Evolutionary conservation across 2,797 vertebrate genomes (phyloP).

Genomic region (Cercopithecus hamlyni): DNA sequence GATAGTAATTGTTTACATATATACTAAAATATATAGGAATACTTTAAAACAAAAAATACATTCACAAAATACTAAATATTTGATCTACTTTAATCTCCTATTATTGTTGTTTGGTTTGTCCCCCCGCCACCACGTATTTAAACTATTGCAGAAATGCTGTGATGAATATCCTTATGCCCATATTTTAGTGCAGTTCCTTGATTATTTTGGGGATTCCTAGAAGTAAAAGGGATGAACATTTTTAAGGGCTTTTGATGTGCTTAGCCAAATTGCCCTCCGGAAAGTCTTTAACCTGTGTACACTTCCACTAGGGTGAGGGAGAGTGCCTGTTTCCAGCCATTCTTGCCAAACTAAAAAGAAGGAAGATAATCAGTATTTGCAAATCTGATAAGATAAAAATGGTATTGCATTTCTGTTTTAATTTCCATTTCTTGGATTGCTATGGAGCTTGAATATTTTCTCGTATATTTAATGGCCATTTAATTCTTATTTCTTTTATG

Average conservation of each 20-base stretch:
- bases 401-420: slow-evolving; percentile 2
- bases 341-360: not conserved
- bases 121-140: not conserved
- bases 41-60: slow-evolving; percentile 3
- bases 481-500: slow-evolving; percentile 27
- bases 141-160: not conserved
- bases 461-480: not conserved
- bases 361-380: not conserved
- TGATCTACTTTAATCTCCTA: not conserved
- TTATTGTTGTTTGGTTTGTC: not conserved
- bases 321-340: not conserved
- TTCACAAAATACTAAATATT: slow-evolving; percentile 20
- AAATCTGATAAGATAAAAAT: not conserved
- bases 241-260: not conserved
- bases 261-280: not conserved
- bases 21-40: not conserved
- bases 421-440: slow-evolving; percentile 5
- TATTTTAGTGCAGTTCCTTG: slow-evolving; percentile 11
- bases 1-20: not conserved
- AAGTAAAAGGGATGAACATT: slow-evolving; percentile 16
- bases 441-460: slow-evolving; percentile 10
- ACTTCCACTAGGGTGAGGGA: not conserved
- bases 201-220: not conserved
- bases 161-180: not conserved
- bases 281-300: not conserved